These are phyloP conservation scores for Dicentrarchus labrax DNA, from an alignment of 2,113 vertebrate genomes.

Conservation along the genomic window DNA sequence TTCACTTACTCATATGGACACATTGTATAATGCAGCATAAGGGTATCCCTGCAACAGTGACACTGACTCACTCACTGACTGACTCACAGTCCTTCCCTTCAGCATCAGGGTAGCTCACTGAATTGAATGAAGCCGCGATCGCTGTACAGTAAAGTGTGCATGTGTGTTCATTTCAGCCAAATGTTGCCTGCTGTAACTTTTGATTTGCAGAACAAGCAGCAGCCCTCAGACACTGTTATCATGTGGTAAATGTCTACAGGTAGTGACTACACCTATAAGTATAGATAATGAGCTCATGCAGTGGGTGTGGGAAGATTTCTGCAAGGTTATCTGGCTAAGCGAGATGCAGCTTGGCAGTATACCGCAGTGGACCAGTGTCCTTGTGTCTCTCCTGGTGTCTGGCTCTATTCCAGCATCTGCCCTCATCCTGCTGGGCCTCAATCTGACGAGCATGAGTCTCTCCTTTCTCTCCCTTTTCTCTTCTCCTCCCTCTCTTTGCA, in stretches of 20 bases:
- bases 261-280: not conserved
- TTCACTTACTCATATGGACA: slow-evolving; percentile 55
- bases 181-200: slow-evolving; percentile 1
- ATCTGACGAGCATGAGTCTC: slow-evolving; percentile 48
- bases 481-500: slow-evolving; percentile 30
- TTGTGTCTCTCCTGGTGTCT: slow-evolving; percentile 76
- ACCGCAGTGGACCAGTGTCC: slow-evolving; percentile 68
- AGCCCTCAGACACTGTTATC: not conserved
- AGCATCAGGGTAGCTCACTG: slow-evolving; percentile 35
- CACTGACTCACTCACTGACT: slow-evolving; percentile 65
- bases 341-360: slow-evolving; percentile 57
- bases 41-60: slow-evolving; percentile 68
- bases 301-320: slow-evolving; percentile 29
- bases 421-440: slow-evolving; percentile 63
- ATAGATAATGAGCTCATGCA: not conserved
- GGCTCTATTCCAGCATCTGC: slow-evolving; percentile 74
- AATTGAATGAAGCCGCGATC: slow-evolving; percentile 16
- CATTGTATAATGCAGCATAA: slow-evolving; percentile 50
- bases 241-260: slow-evolving; percentile 17
- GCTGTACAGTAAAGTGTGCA: not conserved
- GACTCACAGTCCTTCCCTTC: slow-evolving; percentile 59
- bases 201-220: not conserved
- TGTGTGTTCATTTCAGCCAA: slow-evolving; percentile 3
- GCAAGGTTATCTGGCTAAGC: slow-evolving; percentile 32
- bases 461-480: slow-evolving; percentile 11